These are phyloP conservation scores for Caenorhabditis angaria DNA, from an alignment of 2,888 invertebrate genomes.

Conservation along the genomic window DNA sequence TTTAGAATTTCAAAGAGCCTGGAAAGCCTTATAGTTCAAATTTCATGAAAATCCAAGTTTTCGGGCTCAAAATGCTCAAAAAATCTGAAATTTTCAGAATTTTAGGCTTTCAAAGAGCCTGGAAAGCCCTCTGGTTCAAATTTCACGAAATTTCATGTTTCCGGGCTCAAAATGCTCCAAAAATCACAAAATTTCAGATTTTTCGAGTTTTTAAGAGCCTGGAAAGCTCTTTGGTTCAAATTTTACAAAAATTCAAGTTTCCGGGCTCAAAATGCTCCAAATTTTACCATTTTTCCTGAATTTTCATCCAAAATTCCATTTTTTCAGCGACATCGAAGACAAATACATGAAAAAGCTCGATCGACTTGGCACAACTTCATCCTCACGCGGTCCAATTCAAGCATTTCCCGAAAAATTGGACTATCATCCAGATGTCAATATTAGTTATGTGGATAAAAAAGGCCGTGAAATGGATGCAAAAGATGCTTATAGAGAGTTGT, in stretches of 20 bases:
- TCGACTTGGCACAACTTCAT: conserved; percentile 67
- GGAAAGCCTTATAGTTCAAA: not conserved
- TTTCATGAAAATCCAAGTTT: not conserved
- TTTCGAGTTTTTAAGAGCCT: too few species aligned
- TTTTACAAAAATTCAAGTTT: not conserved
- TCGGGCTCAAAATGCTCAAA: too few species aligned
- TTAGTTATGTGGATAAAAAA: conserved; percentile 88
- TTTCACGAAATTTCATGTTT: too few species aligned
- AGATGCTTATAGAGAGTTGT: conserved; percentile 84
- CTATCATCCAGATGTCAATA: conserved; percentile 73
- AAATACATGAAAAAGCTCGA: conserved; percentile 72
- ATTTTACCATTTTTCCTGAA: too few species aligned
- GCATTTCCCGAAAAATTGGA: conserved; percentile 69
- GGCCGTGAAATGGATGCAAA: conserved; percentile 90
- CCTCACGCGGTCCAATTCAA: conserved; percentile 65
- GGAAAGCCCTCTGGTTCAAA: too few species aligned
- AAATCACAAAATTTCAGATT: not conserved
- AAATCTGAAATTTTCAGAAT: too few species aligned
- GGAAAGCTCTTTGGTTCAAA: not conserved
- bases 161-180: too few species aligned
- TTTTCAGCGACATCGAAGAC: conserved; percentile 72
- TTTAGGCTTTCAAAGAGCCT: too few species aligned
- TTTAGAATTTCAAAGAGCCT: too few species aligned
- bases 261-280: not conserved
- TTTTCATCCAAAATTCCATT: not conserved